Evolutionary conservation across 2,888 invertebrate species (phyloP), one percentile per base, ranked within the genome.

Genomic region (Agrenia bidenticulata): DNA sequence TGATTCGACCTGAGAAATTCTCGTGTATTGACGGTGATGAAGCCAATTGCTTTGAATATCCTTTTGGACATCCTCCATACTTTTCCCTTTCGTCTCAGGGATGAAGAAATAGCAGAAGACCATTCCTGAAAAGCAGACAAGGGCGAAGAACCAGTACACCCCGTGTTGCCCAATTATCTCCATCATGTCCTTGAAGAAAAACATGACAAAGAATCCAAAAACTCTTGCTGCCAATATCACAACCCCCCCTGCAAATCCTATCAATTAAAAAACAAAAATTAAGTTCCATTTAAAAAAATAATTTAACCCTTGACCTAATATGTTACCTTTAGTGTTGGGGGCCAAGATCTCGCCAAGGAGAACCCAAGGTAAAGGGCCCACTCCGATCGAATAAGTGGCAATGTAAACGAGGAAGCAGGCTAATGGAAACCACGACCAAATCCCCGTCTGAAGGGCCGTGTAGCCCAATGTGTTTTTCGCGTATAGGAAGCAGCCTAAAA

Each of bases 181-280:
- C 2, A 59, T 58, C 55, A 55, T 59, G 21, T 58, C 58, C 26
- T 59, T 64, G 53, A 64, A 64, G 54, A 27, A 64, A 23, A 64
- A 64, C 64, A 64, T 64, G 39, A 59, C 64, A 11, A 64, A 41
- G 32, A 64, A 64, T 0, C 64, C 64, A 51, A 64, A 64, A 13
- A 57, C 53, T 53, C 64, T 37, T 7, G 64, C 55, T 13, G 53
- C 53, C 11, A 57, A 21, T 9, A 21, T 57, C 4, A 39, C n/a
- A 15, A 57, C 41, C 11, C 57, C 57, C 5, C 21, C 27, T 4
- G 61, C 27, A n/a, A 57, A 41, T 21, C 57, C 55, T 55, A 21
- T 26, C 23, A 24, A n/a, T 58, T 42, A 32, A 32, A 19, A 11
- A 24, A 23, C 58, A 41, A 21, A 4, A 21, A 17, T 21, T 15